Base-by-base conservation (phyloP, 2,797 vertebrate genomes). In the Neoniphon sammara region DNA sequence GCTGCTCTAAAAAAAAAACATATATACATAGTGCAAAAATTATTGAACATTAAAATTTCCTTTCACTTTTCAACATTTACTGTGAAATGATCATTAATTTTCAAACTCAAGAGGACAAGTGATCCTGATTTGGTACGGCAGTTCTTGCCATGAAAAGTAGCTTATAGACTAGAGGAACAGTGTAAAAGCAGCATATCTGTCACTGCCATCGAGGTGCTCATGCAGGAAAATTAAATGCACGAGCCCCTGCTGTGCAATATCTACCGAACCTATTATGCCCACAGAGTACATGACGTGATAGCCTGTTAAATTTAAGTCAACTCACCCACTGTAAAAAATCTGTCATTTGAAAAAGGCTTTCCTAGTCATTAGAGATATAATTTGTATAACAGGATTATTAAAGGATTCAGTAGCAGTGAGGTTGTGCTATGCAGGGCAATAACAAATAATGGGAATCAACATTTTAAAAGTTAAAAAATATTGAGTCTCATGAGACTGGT, bases 171-270 rank as follows among this genome's bases (percentile, higher is more conserved):
- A 2, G 1, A 23, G 23, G 36, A 7, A 20, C 11, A 21, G 58
- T 25, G 39, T 17, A 46, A 15, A 46, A 44, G 21, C 36, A 10
- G 7, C 53, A 2, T 63, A 50, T 80, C 50, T 59, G 4, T 21
- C 5, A 8, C 55, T 31, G 55, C 25, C 58, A 64, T 69, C 58
- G 15, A 17, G 12, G 25, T 23, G 47, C 39, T 52, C 53, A 11
- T 0, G 60, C 39, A 52, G 67, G 46, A 61, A 70, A 62, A 70
- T 21, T 0, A 75, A 62, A 8, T 52, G 46, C 50, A 46, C 11
- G 0, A 39, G 42, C 55, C 60, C 75, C 70, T 59, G 67, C 7
- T 42, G 75, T 64, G 75, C 71, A 46, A 47, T 70, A 74, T 77
- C 58, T 68, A n/a, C 15, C 4, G 46, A 59, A 57, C 53, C 2